phyloP scores from a whole-genome alignment of 2,797 vertebrate genomes.

The Botia kubotai region DNA sequence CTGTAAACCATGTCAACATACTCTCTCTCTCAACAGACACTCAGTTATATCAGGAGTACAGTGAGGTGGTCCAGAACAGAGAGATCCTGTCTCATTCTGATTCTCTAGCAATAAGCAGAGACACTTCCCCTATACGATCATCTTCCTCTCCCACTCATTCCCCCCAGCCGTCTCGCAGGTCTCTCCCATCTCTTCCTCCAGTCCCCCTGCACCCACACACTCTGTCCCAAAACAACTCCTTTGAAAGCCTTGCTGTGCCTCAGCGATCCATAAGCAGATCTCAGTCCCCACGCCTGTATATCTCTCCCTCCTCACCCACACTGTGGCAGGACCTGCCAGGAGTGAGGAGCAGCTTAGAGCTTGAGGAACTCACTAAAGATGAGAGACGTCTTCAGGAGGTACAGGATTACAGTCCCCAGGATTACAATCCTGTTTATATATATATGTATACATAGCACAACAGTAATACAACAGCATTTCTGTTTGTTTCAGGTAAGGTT shows the following conservation, averaged over 20 bases:
- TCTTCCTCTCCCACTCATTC: conserved; percentile 66
- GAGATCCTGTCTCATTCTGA: conserved; percentile 90
- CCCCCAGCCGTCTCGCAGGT: conserved; percentile 68
- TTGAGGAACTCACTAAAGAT: conserved; percentile 85
- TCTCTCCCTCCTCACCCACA: conserved; percentile 76
- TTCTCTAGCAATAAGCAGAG: conserved; percentile 68
- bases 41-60: conserved; percentile 87
- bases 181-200: conserved; percentile 73
- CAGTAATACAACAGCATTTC: neutral
- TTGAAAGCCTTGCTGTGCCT: conserved; percentile 65
- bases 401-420: conserved; percentile 53
- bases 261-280: conserved; percentile 60
- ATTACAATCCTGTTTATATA: neutral
- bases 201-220: conserved; percentile 62
- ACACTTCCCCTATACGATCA: conserved; percentile 62
- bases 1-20: neutral
- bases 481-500: conserved; percentile 85
- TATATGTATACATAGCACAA: too few species aligned
- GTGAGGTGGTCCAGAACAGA: conserved; percentile 87
- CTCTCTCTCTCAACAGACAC: conserved; percentile 67
- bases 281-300: conserved; percentile 83
- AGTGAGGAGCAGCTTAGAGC: conserved; percentile 80
- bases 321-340: conserved; percentile 94
- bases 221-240: conserved; percentile 53
- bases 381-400: conserved; percentile 95